Evolutionary conservation across 2,113 vertebrate genomes (phyloP).

Genomic region (Protobothrops flavoviridis): DNA sequence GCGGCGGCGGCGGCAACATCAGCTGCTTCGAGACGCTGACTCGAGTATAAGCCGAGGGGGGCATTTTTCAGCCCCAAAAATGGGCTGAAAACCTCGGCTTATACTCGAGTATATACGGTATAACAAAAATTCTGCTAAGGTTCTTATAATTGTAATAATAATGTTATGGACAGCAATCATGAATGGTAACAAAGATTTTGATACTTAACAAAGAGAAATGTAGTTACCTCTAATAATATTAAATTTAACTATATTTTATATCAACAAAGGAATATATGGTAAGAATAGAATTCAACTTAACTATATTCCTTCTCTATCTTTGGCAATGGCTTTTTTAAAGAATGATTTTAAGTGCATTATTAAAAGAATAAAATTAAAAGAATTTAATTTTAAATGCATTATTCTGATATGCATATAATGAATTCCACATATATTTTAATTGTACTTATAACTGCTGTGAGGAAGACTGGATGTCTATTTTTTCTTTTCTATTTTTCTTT

Average conservation of each 20-base stretch:
- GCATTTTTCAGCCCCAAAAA: too few species aligned
- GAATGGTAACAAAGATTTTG: neutral
- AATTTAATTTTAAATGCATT: neutral
- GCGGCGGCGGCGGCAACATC: too few species aligned
- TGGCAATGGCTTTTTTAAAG: neutral
- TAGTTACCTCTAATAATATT: slow-evolving; percentile 29
- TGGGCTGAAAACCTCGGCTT: too few species aligned
- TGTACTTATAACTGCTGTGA: neutral
- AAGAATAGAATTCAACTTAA: neutral
- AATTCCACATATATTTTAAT: neutral
- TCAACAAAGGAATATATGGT: neutral
- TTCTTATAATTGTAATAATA: slow-evolving; percentile 14
- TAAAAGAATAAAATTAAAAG: neutral
- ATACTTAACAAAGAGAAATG: neutral
- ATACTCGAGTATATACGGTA: too few species aligned
- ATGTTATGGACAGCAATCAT: neutral
- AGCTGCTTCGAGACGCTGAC: too few species aligned
- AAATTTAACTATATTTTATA: slow-evolving; percentile 11
- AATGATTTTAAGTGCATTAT: neutral
- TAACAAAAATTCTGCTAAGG: slow-evolving; percentile 24
- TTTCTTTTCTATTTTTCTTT: neutral
- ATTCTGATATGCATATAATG: neutral
- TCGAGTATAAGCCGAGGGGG: too few species aligned
- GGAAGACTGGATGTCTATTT: neutral
- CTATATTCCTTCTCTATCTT: neutral